Conservation (phyloP, 2,797 vertebrate species). For the Takifugu ocellatus region DNA sequence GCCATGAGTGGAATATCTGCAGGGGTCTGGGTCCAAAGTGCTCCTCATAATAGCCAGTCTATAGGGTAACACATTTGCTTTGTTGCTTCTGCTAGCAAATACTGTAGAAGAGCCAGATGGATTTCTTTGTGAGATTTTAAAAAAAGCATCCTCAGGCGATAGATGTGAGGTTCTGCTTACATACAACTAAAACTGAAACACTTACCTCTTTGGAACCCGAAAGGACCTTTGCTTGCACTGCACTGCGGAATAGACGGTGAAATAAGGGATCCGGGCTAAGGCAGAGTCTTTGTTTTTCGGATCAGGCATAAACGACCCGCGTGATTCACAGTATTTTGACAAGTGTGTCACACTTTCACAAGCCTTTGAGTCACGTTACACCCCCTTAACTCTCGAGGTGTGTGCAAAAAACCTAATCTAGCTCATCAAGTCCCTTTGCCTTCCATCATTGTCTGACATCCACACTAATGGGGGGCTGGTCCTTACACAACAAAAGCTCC, state of each 20-base stretch:
- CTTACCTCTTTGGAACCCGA: too few species aligned
- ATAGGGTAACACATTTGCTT: constrained; percentile 62
- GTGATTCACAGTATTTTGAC: constrained; percentile 3
- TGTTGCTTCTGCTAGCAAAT: constrained; percentile 45
- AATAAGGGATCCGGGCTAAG: too few species aligned
- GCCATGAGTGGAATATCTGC: constrained; percentile 53
- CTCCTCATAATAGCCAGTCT: constrained; percentile 58
- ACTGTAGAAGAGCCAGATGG: constrained; percentile 24
- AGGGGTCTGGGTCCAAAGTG: constrained; percentile 47
- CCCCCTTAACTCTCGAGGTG: constrained; percentile 7
- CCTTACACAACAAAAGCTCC: constrained; percentile 7
- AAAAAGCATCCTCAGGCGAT: constrained; percentile 1
- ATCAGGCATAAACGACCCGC: constrained; percentile 2
- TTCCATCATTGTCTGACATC: constrained; percentile 9
- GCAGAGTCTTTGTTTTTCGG: background rate
- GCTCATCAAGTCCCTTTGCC: constrained; percentile 4
- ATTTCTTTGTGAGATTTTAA: constrained; percentile 20
- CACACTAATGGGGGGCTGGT: constrained; percentile 11
- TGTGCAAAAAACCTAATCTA: constrained; percentile 7
- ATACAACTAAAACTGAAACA: background rate
- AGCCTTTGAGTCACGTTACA: constrained; percentile 6
- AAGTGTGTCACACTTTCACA: constrained; percentile 1
- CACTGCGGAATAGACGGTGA: too few species aligned
- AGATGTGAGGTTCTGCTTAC: constrained; percentile 5
- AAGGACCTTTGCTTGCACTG: too few species aligned